These are phyloP conservation scores for Solenopsis fugax DNA, from an alignment of 1,140 invertebrate species.

Conservation along the genomic window DNA sequence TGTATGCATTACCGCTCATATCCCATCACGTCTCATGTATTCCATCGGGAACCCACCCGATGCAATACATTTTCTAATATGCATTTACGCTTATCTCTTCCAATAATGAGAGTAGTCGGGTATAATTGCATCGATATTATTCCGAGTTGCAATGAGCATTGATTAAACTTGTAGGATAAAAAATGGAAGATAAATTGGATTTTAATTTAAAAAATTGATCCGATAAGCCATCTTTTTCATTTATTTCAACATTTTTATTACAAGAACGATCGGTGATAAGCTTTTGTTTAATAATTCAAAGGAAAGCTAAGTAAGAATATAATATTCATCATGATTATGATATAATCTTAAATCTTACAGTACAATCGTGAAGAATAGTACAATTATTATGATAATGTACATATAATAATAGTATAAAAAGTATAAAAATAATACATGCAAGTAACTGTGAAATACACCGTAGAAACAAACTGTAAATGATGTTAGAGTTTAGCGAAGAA, in stretches of 20 bases:
- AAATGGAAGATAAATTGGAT: not conserved
- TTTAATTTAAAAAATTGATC: slow-evolving; percentile 10
- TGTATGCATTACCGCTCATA: not conserved
- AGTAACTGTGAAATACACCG: not conserved
- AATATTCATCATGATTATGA: slow-evolving; percentile 10
- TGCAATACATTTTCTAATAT: slow-evolving; percentile 22
- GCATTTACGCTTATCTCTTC: not conserved
- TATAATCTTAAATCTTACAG: not conserved
- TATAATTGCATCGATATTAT: slow-evolving; percentile 28
- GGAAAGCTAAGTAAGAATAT: not conserved
- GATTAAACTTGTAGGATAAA: not conserved
- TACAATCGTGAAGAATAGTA: not conserved
- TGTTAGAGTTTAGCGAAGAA: not conserved
- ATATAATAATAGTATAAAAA: not conserved
- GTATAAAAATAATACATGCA: not conserved
- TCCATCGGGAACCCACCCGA: not conserved
- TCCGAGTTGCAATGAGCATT: not conserved
- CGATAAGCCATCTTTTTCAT: not conserved
- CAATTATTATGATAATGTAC: not conserved
- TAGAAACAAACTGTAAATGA: not conserved
- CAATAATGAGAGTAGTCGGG: slow-evolving; percentile 16
- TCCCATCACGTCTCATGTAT: not conserved
- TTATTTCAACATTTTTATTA: slow-evolving; percentile 20
- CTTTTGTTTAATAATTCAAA: not conserved
- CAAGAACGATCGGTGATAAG: too few relatives aligned